Percentiles rank a stretch among this genome's conserved stretches.
Conservation (phyloP, 2,888 invertebrate species). For the Candidula unifasciata region DNA sequence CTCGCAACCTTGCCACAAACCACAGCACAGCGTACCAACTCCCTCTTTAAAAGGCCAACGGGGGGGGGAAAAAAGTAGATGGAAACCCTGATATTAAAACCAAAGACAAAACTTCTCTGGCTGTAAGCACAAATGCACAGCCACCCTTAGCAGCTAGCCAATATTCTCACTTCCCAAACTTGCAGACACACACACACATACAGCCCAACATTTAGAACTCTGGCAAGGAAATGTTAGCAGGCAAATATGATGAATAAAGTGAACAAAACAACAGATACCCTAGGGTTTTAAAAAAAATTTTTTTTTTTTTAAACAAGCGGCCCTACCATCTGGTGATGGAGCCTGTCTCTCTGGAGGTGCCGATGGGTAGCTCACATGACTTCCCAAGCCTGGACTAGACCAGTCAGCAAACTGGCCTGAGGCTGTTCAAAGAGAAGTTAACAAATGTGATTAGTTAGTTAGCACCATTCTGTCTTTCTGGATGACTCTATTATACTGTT, state of each 20-base stretch:
- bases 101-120: too few relatives aligned
- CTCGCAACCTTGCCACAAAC: too few relatives aligned
- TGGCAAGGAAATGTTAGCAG: background rate
- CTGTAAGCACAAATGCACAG: too few relatives aligned
- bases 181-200: too few relatives aligned
- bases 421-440: constrained; percentile 22
- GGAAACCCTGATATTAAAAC: too few relatives aligned
- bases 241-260: background rate
- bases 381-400: constrained; percentile 28
- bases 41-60: too few relatives aligned
- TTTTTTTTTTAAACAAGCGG: background rate
- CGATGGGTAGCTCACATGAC: constrained; percentile 44
- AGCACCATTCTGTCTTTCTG: background rate
- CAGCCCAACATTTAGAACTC: background rate
- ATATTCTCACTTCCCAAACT: too few relatives aligned
- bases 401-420: constrained; percentile 47
- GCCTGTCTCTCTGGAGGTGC: constrained; percentile 43
- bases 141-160: too few relatives aligned
- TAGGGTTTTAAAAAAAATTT: background rate
- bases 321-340: constrained; percentile 48
- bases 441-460: too few relatives aligned
- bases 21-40: too few relatives aligned
- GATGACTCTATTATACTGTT: too few relatives aligned
- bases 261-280: background rate
- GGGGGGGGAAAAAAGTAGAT: too few relatives aligned